Base-by-base conservation (phyloP, 2,797 vertebrate species). In the Cossypha niveicapilla region DNA sequence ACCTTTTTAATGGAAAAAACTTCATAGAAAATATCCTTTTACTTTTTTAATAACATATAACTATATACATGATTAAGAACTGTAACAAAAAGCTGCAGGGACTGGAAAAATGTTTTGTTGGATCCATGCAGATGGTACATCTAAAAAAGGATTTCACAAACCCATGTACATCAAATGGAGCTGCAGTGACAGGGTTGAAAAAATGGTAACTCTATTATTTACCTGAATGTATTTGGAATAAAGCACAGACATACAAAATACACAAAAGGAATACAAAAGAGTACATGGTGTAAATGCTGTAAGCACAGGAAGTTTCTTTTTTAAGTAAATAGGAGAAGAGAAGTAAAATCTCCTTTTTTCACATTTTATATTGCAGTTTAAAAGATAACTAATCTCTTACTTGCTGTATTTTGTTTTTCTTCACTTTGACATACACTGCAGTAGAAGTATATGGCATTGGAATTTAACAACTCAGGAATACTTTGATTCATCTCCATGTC, bases 41-140 rank as follows among this genome's bases (percentile, higher is more conserved):
- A 98, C 97, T 98, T 98, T 98, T 97, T 98, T 98, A 97, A 98
- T 98, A 98, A 97, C 97, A 98, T 97, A 98, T 98, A 98, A 98
- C 97, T 97, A 96, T 98, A 98, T 98, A 98, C 98, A 98, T 96
- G 97, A 97, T 98, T 98, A 98, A 98, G 93, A 97, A 96, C 98
- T 97, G 97, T 97, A 94, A 93, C 97, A 97, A 97, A 98, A 98
- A 98, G 74, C 90, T 97, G 96, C 97, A 95, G 96, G 98, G 98
- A 97, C 97, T 97, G 97, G 98, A 97, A 96, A 97, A 67, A 93
- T 83, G 61, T 79, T 93, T 89, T 87, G 75, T 58, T 91, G 92
- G 56, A 92, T 95, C 66, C 84, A 92, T 92, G 79, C 84, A 93
- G 68, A 94, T 92, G 93, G 88, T 93, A 86, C 51, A 67, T 90